Conservation (phyloP, 1,140 invertebrate species). For the Drosophila insularis region DNA sequence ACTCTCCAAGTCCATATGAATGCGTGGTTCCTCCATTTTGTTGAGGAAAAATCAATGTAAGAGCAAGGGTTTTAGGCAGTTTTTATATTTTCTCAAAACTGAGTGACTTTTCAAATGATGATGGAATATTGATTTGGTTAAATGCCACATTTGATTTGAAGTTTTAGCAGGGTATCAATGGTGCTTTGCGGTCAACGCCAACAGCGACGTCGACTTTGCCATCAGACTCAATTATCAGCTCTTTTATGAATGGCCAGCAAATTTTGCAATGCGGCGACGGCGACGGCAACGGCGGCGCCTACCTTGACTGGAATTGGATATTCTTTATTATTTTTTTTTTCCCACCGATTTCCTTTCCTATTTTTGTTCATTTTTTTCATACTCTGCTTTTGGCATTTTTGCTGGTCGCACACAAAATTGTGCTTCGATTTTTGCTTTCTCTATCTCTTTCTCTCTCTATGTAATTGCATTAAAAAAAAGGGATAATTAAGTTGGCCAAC, state of each 20-base stretch:
- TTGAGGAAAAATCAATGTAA: too few species aligned
- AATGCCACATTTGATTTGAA: neutral
- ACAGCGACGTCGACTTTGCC: neutral
- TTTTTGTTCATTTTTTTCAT: neutral
- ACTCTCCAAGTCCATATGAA: neutral
- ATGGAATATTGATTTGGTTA: neutral
- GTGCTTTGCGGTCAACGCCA: constrained; percentile 7
- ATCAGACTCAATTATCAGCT: constrained; percentile 54
- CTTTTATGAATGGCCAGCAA: constrained; percentile 57
- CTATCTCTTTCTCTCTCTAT: constrained; percentile 17
- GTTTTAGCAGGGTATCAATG: constrained; percentile 9
- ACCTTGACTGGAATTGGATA: constrained; percentile 18
- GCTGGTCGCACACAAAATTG: constrained; percentile 36
- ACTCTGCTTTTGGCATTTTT: constrained; percentile 40
- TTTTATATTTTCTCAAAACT: neutral
- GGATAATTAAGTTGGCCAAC: constrained; percentile 58
- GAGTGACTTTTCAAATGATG: too few species aligned
- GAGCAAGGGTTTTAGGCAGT: neutral
- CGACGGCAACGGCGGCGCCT: constrained; percentile 1
- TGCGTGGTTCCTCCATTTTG: neutral
- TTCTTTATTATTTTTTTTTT: constrained; percentile 1
- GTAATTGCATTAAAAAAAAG: constrained; percentile 53
- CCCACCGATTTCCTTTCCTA: neutral
- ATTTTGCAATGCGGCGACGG: constrained; percentile 50
- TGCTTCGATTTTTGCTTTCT: constrained; percentile 53